Evolutionary conservation across 2,888 invertebrate genomes (phyloP), one percentile per base, ranked within the genome.

Genomic region (Gibbula magus): DNA sequence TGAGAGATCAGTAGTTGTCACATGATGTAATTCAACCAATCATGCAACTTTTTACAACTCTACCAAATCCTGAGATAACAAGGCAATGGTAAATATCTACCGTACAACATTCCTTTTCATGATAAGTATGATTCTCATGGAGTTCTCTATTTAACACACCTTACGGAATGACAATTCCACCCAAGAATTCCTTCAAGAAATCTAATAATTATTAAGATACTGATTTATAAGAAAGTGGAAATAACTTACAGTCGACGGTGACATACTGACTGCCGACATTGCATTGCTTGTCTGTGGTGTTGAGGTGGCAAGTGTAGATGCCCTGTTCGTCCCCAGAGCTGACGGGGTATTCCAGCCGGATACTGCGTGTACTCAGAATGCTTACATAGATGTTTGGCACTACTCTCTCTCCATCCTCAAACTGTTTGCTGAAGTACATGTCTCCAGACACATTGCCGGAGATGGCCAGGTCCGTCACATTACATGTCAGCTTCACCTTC

Each of bases 181-280:
- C n/a, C n/a, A n/a, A n/a, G n/a, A n/a, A n/a, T n/a, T n/a, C n/a
- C n/a, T n/a, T n/a, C n/a, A n/a, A n/a, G n/a, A n/a, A n/a, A n/a
- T n/a, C n/a, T n/a, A n/a, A n/a, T n/a, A n/a, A n/a, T n/a, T n/a
- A n/a, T n/a, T n/a, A n/a, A n/a, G n/a, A n/a, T n/a, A n/a, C n/a
- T n/a, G n/a, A n/a, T n/a, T n/a, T n/a, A n/a, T n/a, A n/a, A n/a
- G n/a, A n/a, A n/a, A n/a, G 0, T 70, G 0, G 10, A 78, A 54
- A 22, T 25, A 29, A 87, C 89, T 86, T 85, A 89, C 89, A 87
- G 77, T 89, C 89, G 0, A 89, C 88, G 18, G 74, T 73, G n/a
- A 89, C 87, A 61, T 74, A 79, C 81, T 89, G 87, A 56, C 80
- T 82, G 16, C 80, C 82, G 22, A 84, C 77, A 18, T 53, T 56